These are phyloP conservation scores for Hyalella azteca DNA, from an alignment of 2,888 invertebrate genomes.

Conservation along the genomic window DNA sequence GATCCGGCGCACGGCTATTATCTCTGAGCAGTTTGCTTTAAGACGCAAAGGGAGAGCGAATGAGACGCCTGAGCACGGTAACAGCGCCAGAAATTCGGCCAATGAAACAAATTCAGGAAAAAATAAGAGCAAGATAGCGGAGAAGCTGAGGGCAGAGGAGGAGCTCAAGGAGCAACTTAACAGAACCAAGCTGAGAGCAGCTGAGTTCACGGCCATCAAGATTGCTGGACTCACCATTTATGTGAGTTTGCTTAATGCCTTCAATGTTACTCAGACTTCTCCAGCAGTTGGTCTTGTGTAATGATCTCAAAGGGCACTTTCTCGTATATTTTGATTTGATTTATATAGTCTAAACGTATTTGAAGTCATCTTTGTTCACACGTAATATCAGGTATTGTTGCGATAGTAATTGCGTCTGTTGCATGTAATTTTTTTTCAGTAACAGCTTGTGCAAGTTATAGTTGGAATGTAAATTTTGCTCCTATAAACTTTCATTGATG, in stretches of 20 bases:
- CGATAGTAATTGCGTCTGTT: too few relatives aligned
- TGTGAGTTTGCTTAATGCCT: conserved; percentile 61
- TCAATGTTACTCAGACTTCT: too few relatives aligned
- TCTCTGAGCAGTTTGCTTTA: conserved; percentile 78
- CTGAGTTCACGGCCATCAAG: conserved; percentile 77
- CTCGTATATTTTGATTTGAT: too few relatives aligned
- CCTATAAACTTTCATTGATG: too few relatives aligned
- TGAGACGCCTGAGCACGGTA: conserved; percentile 40
- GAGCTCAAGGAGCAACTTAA: conserved; percentile 67
- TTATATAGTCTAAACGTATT: too few relatives aligned
- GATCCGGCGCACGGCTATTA: conserved; percentile 68
- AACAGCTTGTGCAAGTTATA: too few relatives aligned
- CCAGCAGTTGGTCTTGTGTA: too few relatives aligned
- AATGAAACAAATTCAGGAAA: neutral
- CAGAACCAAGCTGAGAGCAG: conserved; percentile 74
- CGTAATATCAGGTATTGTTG: too few relatives aligned
- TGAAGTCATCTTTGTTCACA: too few relatives aligned
- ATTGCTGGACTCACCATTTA: conserved; percentile 76
- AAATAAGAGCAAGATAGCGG: conserved; percentile 48
- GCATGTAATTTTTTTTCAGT: too few relatives aligned
- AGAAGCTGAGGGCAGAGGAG: conserved; percentile 54
- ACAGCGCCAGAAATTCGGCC: neutral
- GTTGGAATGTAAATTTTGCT: too few relatives aligned
- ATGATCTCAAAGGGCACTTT: too few relatives aligned
- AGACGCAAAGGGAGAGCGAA: conserved; percentile 64